phyloP scores from a whole-genome alignment of 2,888 invertebrate species.

The Epistrophe grossulariae region DNA sequence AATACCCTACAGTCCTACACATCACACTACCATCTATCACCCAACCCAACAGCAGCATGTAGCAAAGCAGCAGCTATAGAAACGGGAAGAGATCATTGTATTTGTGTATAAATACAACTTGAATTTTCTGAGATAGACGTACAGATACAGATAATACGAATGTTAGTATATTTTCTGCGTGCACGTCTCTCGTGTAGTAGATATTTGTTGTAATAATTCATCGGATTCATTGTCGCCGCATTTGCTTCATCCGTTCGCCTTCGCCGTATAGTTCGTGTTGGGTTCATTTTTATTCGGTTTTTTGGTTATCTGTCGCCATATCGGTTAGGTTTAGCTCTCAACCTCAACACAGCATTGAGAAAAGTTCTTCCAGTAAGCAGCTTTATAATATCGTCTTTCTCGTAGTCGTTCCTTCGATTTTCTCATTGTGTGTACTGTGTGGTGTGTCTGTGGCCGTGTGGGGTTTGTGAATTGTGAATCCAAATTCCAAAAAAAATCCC shows the following conservation, averaged over 20 bases:
- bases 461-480: constrained; percentile 12
- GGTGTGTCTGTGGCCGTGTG: not conserved
- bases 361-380: constrained; percentile 68
- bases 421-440: constrained; percentile 32
- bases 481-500: constrained; percentile 9
- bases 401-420: constrained; percentile 44
- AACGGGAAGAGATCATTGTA: constrained; percentile 50
- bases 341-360: constrained; percentile 52
- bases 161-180: constrained; percentile 60
- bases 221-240: constrained; percentile 39
- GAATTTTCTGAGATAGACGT: constrained; percentile 71
- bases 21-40: not conserved
- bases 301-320: constrained; percentile 15
- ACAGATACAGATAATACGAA: constrained; percentile 53
- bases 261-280: constrained; percentile 11
- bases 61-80: not conserved
- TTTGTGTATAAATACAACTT: constrained; percentile 44
- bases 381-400: constrained; percentile 46
- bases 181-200: constrained; percentile 46
- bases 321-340: constrained; percentile 33
- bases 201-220: constrained; percentile 39
- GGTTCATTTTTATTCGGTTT: constrained; percentile 25
- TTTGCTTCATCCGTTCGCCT: constrained; percentile 6
- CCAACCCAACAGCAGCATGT: not conserved
- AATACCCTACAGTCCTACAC: not conserved